phyloP scores from a whole-genome alignment of 2,113 vertebrate species.

The Mionectes macconnelli region DNA sequence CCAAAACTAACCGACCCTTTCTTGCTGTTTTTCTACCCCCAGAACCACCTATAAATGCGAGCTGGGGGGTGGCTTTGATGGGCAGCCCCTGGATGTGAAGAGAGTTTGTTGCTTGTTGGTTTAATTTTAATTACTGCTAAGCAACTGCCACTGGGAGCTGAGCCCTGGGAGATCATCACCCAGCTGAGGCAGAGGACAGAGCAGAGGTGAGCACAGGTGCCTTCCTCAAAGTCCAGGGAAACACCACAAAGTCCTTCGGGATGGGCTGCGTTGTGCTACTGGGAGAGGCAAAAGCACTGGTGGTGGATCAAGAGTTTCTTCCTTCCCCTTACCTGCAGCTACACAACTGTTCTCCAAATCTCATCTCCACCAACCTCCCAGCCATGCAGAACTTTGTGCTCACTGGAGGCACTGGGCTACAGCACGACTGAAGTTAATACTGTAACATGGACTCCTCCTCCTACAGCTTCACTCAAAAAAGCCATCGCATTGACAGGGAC shows the following conservation, averaged over 20 bases:
- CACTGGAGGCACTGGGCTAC: not conserved
- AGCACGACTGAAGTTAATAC: not conserved
- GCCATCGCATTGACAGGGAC: not conserved
- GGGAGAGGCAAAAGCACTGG: not conserved
- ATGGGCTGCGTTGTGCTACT: accelerated
- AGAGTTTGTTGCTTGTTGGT: not conserved
- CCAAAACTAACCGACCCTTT: not conserved
- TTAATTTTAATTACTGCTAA: not conserved
- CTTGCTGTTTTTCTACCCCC: not conserved
- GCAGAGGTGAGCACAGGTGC: not conserved
- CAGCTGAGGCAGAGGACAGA: not conserved
- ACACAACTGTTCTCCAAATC: not conserved
- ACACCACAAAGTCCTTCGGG: not conserved
- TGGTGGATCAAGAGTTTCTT: accelerated
- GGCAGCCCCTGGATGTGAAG: not conserved
- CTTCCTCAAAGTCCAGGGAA: accelerated
- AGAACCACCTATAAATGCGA: not conserved
- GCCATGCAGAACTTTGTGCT: not conserved
- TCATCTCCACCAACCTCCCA: not conserved
- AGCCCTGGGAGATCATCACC: accelerated
- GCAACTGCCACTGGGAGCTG: not conserved
- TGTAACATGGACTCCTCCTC: not conserved
- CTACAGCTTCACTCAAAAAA: not conserved
- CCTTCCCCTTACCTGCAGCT: not conserved
- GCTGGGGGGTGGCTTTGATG: not conserved